Evolutionary conservation across 2,888 invertebrate species (phyloP).

Genomic region (Nysson spinosus): DNA sequence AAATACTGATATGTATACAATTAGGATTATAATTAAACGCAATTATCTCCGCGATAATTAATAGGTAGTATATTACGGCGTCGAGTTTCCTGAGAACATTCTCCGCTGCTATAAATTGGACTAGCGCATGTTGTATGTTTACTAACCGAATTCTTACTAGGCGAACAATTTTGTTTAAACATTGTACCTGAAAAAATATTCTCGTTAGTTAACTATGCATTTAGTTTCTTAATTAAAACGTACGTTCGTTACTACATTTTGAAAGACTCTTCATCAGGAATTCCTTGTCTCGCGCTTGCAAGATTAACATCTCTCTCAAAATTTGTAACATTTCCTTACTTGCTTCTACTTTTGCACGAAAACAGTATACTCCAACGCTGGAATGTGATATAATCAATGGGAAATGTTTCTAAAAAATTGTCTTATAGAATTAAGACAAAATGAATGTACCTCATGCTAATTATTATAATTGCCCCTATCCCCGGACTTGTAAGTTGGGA

Average conservation of each 20-base stretch:
- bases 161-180: no score
- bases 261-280: slow-evolving; percentile 83
- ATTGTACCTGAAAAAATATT: no score
- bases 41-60: no score
- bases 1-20: no score
- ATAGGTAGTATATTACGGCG: no score
- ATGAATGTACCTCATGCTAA: slow-evolving; percentile 80
- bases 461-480: slow-evolving; percentile 80
- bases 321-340: slow-evolving; percentile 81
- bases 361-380: slow-evolving; percentile 82
- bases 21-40: no score
- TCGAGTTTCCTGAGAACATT: no score
- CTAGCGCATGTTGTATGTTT: no score
- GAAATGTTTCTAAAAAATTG: no score
- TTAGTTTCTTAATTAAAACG: slow-evolving; percentile 11
- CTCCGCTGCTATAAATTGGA: no score
- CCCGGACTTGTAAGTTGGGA: slow-evolving; percentile 81
- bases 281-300: slow-evolving; percentile 85
- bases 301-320: slow-evolving; percentile 82
- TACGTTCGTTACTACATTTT: slow-evolving; percentile 81
- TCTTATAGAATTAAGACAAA: slow-evolving; percentile 10
- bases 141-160: no score
- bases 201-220: not conserved
- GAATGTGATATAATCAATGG: no score
- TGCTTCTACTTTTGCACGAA: slow-evolving; percentile 81